phyloP scores from a whole-genome alignment of 2,888 invertebrate species.

The Nymphalis c-album region DNA sequence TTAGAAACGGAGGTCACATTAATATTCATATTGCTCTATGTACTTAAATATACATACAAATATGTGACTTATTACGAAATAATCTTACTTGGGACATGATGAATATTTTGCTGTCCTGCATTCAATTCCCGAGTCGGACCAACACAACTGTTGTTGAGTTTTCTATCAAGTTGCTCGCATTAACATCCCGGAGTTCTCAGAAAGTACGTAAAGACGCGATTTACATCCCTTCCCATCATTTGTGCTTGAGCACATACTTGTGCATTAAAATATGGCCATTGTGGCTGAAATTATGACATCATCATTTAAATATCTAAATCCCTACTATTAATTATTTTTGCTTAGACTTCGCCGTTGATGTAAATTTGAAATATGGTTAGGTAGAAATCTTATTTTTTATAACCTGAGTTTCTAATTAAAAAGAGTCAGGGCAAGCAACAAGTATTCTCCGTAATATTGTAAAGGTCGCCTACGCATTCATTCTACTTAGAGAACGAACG shows the following conservation, averaged over 20 bases:
- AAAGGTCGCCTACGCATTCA: slow-evolving; percentile 8
- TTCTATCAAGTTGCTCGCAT: too few species aligned
- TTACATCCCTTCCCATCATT: too few species aligned
- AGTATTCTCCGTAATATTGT: background rate
- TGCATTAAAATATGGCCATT: too few species aligned
- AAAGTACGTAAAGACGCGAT: too few species aligned
- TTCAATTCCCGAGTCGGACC: too few species aligned
- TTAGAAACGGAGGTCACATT: slow-evolving; percentile 14
- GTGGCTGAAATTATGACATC: too few species aligned
- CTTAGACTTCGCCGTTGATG: background rate
- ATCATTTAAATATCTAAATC: too few species aligned
- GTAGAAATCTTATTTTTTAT: background rate
- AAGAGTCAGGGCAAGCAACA: background rate
- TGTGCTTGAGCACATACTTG: too few species aligned
- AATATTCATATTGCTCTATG: slow-evolving; percentile 9
- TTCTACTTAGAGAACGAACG: slow-evolving; percentile 1
- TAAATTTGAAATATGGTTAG: background rate
- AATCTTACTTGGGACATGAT: background rate
- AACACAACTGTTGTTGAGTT: too few species aligned
- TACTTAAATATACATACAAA: background rate
- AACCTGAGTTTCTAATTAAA: background rate
- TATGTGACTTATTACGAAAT: background rate
- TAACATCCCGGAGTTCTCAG: too few species aligned
- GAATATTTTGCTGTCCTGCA: too few species aligned
- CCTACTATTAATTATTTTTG: too few species aligned